Evolutionary conservation across 2,888 invertebrate species (phyloP).

Genomic region (Norana najaformis): DNA sequence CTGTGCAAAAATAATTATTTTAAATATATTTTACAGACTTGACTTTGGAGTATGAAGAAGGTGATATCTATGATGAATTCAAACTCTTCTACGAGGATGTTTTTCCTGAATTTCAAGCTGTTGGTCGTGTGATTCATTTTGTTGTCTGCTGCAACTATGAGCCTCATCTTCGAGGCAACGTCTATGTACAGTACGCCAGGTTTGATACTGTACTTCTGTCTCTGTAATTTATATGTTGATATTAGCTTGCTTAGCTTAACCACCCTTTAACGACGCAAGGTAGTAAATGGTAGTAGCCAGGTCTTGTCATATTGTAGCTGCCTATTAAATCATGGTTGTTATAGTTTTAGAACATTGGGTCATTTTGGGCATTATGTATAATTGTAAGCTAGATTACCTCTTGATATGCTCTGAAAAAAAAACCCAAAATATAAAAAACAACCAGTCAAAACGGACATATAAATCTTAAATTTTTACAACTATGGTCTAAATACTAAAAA

Average conservation of each 20-base stretch:
- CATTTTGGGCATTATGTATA: too few species aligned
- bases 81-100: slow-evolving; percentile 84
- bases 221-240: neutral
- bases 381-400: too few species aligned
- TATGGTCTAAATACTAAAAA: too few species aligned
- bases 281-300: too few species aligned
- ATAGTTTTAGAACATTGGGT: too few species aligned
- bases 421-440: too few species aligned
- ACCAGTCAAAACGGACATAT: too few species aligned
- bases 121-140: slow-evolving; percentile 64
- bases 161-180: slow-evolving; percentile 84
- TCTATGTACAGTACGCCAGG: slow-evolving; percentile 78
- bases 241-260: neutral
- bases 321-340: too few species aligned
- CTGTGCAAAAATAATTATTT: slow-evolving; percentile 18
- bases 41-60: slow-evolving; percentile 80
- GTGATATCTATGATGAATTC: slow-evolving; percentile 79
- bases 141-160: slow-evolving; percentile 84
- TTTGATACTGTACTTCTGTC: slow-evolving; percentile 43
- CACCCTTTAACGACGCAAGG: too few species aligned
- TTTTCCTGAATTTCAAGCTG: slow-evolving; percentile 75
- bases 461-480: too few species aligned
- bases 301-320: too few species aligned
- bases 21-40: slow-evolving; percentile 67
- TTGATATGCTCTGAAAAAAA: too few species aligned